Base-by-base conservation (phyloP, 2,113 vertebrate genomes). In the Sitta europaea region DNA sequence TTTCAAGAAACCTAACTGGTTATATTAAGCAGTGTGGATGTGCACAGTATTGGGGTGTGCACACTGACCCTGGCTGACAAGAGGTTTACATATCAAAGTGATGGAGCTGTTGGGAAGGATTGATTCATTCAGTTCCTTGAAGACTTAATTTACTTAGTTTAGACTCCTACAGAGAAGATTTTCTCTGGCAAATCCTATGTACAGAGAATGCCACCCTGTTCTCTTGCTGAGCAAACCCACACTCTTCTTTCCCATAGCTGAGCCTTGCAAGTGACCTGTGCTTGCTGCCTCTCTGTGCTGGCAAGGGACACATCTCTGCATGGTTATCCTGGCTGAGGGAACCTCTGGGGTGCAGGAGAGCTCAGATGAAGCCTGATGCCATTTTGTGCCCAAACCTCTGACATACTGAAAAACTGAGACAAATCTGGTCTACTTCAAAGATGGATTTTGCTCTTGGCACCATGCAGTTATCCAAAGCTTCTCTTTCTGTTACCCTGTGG, bases 141-240 rank as follows among this genome's bases (percentile, higher is more conserved):
- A 84, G 40, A 22, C 2, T 45, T 40, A 2, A 48, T 68, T 86
- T 79, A 7, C 36, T 68, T 83, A 7, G 3, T 22, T 53, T 43
- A 61, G 50, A 76, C 9, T 11, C 27, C 68, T 35, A 61, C 5
- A 72, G 40, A 80, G 65, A 51, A 76, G 54, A 65, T 53, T 45
- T 6, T 82, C 20, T 36, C 15, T 53, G 55, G 8, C 8, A 89
- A 48, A 73, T 57, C 54, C 40, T 4, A 1, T 4, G 2, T 38
- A 8, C 36, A 83, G 68, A 5, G 14, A 70, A n/a, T 0, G 0
- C 14, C 9, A 5, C 54, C 14, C 73, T 84, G 24, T 15, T 5
- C 14, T 20, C 36, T 21, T 36, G 42, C 31, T 0, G 1, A 43
- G 22, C 19, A 70, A 2, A 6, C n/a, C 7, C 9, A 0, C 11